Conservation (phyloP, 2,888 invertebrate species). For the Corythucha ciliata region DNA sequence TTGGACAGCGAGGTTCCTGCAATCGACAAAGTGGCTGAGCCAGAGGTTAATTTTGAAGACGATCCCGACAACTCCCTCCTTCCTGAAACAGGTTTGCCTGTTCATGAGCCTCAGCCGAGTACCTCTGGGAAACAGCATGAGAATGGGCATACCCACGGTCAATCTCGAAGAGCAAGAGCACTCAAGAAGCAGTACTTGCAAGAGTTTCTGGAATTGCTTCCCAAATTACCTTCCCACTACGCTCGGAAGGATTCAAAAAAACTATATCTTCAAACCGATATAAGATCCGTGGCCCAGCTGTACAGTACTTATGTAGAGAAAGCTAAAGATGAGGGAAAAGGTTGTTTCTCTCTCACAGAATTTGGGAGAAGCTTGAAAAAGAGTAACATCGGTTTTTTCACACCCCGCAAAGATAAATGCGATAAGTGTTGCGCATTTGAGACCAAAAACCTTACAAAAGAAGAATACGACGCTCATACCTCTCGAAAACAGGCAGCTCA, state of each 20-base stretch:
- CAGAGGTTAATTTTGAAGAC: not conserved
- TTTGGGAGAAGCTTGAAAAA: slow-evolving; percentile 12
- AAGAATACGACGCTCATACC: slow-evolving; percentile 17
- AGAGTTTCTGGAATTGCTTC: no score
- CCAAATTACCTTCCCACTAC: slow-evolving; percentile 19
- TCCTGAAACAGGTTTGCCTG: not conserved
- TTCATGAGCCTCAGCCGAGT: slow-evolving; percentile 9
- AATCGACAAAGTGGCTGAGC: not conserved
- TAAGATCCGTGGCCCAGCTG: slow-evolving; percentile 7
- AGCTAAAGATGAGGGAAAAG: not conserved
- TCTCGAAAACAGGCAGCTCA: slow-evolving; percentile 8
- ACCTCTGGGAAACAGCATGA: not conserved
- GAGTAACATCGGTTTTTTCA: slow-evolving; percentile 22
- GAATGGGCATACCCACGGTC: not conserved
- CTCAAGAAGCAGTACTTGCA: no score
- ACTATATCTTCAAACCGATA: slow-evolving; percentile 10
- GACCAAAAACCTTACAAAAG: slow-evolving; percentile 3
- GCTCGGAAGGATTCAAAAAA: slow-evolving; percentile 11
- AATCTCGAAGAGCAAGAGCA: not conserved
- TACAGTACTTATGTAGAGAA: slow-evolving; percentile 4
- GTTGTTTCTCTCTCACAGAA: not conserved
- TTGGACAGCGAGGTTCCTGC: not conserved
- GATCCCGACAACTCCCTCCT: not conserved
- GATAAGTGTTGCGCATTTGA: slow-evolving; percentile 19
- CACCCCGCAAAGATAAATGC: slow-evolving; percentile 27